Base-by-base conservation (phyloP, 2,113 vertebrate genomes). In the Sitta europaea region DNA sequence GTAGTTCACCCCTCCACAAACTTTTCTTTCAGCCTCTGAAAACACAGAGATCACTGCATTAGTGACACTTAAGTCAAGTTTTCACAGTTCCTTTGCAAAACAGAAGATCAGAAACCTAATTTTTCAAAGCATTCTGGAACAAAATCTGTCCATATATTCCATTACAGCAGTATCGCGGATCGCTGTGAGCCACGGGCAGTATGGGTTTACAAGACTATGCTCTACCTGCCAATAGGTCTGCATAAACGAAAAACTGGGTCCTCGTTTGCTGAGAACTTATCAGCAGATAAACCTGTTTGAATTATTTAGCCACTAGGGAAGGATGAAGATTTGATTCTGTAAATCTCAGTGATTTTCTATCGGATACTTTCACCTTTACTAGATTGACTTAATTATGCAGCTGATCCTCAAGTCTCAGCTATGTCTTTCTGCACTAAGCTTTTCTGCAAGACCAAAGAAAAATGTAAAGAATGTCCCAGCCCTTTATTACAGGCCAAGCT, bases 381-480 rank as follows among this genome's bases (percentile, higher is more conserved):
- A n/a, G 43, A 80, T 10, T 80, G 35, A 84, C 55, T 95, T 83
- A 45, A 54, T 16, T 38, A 31, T 45, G 74, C 50, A 94, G 74
- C 45, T 83, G 38, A 95, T 77, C 90, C 36, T 59, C 51, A 86
- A 76, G 17, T 82, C 59, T 95, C 67, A 82, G 23, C 31, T 59
- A 58, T 23, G 28, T 62, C 71, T 77, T 91, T 90, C 62, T 86
- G 71, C 68, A 92, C 27, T 47, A 68, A 38, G 40, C 35, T 94
- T 93, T 92, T 88, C 78, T 94, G 51, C 25, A 90, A 92, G 55
- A 95, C 42, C 0, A 5, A 94, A 95, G 48, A 83, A 91, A 96
- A 93, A 96, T 70, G 47, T 77, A 88, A 96, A 96, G 78, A 95
- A 94, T 96, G 94, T 88, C 67, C 78, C 63, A 68, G 85, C 55